Evolutionary conservation across 2,888 invertebrate species (phyloP).

Genomic region (Apamea crenata): DNA sequence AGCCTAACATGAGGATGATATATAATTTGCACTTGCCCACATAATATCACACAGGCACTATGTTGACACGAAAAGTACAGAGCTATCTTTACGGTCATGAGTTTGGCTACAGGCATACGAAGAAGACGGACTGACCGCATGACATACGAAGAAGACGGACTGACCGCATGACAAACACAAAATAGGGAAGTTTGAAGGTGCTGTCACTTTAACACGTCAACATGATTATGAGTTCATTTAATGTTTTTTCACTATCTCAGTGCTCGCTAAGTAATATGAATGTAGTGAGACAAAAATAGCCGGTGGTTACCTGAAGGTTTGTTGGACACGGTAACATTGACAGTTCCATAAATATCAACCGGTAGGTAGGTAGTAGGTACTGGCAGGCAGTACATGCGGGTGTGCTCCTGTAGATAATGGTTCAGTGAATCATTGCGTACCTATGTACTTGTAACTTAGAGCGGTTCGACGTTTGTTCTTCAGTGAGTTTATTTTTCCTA

Average conservation of each 20-base stretch:
- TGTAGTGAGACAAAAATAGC: background rate
- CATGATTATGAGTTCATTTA: too few relatives aligned
- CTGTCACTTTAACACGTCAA: background rate
- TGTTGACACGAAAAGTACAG: too few relatives aligned
- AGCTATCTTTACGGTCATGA: background rate
- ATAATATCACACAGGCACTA: background rate
- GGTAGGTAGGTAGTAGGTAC: background rate
- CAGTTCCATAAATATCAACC: constrained; percentile 1
- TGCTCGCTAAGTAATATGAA: background rate
- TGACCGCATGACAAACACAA: too few relatives aligned
- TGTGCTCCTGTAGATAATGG: background rate
- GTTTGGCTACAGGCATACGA: too few relatives aligned
- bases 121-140: background rate
- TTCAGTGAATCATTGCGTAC: constrained; percentile 9
- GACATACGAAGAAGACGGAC: background rate
- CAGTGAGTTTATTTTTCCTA: background rate
- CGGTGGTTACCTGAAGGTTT: constrained; percentile 10
- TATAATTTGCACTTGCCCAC: background rate
- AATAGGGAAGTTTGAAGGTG: too few relatives aligned
- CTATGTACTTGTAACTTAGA: background rate
- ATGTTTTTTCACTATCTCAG: background rate
- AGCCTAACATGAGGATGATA: too few relatives aligned
- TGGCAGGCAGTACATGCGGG: constrained; percentile 29
- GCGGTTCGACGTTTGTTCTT: background rate
- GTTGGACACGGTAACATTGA: background rate